Base-by-base conservation (phyloP, 2,797 vertebrate genomes). In the Sarcophilus harrisii region DNA sequence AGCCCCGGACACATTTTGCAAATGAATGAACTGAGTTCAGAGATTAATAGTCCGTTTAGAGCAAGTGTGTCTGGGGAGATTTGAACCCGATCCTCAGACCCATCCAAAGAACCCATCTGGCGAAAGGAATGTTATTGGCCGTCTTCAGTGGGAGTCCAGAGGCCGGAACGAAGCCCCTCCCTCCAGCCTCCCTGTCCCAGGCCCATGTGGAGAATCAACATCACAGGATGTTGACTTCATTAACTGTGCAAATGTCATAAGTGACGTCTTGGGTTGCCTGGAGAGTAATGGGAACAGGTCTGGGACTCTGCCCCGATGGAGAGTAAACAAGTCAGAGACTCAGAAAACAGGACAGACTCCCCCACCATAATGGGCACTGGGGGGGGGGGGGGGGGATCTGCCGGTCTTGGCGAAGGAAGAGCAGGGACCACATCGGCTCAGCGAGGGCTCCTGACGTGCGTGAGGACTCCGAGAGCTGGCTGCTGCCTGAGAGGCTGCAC, bases 301-400 rank as follows among this genome's bases (percentile, higher is more conserved):
- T 87, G 27, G 21, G 73, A 27, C n/a, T 81, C 66, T 81, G 66
- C n/a, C 66, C 66, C 2, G 5, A 1, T 28, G 73, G 73, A 87
- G 73, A 87, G 45, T 12, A 87, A 49, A 87, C 38, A 49, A 49
- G 14, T 49, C 38, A 27, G 27, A 87, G 8, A 49, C 10, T 45
- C 38, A 49, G 11, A 81, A 81, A 81, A 10, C n/a, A 38, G 13
- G 4, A 1, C 29, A 62, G 30, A 13, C 29, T 10, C 2, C 30
- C n/a, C 14, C n/a, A 0, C n/a, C 1, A 38, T 1, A 73, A 73
- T 8, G n/a, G 18, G 0, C 5, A 8, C 18, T 16, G 27, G 66
- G 66, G 2, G 16, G 6, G 0, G 5, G 62, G 58, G 27, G 66
- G n/a, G 8, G 18, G 6, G 1, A 11, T 45, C 21, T 1, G 0